phyloP scores from a whole-genome alignment of 2,888 invertebrate genomes.

The Trichacis sp. region DNA sequence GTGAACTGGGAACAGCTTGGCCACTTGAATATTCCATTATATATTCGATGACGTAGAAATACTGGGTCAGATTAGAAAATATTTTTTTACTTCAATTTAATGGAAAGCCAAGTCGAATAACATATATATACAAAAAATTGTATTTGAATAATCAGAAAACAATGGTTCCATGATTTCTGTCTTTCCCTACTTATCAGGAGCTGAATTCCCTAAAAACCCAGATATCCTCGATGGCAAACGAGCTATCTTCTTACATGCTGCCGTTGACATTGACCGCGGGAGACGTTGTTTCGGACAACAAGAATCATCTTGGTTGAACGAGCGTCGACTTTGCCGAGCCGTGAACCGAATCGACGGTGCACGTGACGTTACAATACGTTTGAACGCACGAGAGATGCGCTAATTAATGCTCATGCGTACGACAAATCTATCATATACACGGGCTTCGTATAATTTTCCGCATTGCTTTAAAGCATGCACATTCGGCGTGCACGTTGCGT shows the following conservation, averaged over 20 bases:
- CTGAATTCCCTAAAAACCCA: too few species aligned
- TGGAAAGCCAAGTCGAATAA: too few species aligned
- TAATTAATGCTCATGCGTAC: conserved; percentile 51
- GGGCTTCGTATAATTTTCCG: conserved; percentile 48
- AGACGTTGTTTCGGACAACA: not conserved
- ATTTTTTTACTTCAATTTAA: too few species aligned
- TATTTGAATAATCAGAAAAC: too few species aligned
- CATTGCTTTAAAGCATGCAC: conserved; percentile 46
- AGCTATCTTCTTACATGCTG: not conserved
- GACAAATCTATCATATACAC: conserved; percentile 55
- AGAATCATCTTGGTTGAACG: not conserved
- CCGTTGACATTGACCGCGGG: not conserved
- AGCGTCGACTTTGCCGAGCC: conserved; percentile 3
- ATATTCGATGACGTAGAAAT: too few species aligned
- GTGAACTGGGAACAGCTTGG: too few species aligned
- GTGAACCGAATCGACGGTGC: conserved; percentile 33
- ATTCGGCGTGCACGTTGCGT: conserved; percentile 44
- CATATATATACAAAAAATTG: too few species aligned
- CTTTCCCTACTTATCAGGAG: too few species aligned
- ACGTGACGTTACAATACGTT: conserved; percentile 42
- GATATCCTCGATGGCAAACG: too few species aligned
- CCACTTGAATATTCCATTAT: too few species aligned
- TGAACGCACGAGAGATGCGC: conserved; percentile 43
- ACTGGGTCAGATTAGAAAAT: too few species aligned
- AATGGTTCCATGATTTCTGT: too few species aligned